Base-by-base conservation (phyloP, 53 echinoderm and acorn worm species). In the Holothuria scabra region DNA sequence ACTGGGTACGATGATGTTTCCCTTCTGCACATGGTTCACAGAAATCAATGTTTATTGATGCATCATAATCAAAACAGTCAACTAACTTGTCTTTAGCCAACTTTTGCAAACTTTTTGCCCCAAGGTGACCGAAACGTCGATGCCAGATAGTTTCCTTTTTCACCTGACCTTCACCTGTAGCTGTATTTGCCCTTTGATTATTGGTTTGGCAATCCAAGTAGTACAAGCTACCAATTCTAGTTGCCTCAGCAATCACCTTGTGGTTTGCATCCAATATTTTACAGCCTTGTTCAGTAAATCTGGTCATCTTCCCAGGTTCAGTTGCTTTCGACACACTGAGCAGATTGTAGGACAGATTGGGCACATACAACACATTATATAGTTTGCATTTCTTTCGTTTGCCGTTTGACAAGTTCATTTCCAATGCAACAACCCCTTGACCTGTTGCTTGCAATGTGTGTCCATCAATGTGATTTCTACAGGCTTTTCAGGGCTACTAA, bases 41-140 rank as follows among this genome's bases (percentile, higher is more conserved):
- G 67, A 67, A 67, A 67, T 32, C 67, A 67, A 67, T 67, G 32
- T 67, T 12, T 67, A 67, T 67, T 67, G 67, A 67, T 67, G 67
- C 12, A 67, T 67, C 8, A 16, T 67, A 67, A 16, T 67, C 13
- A 16, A 67, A 67, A 67, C 67, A 67, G 33, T 67, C 32, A 67
- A 67, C 67, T 16, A 37, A 67, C 67, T 67, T 67, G 67, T 68
- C 29, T 4, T 31, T 68, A 38, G 33, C 68, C 68, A 68, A 68
- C 33, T 29, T 38, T 3, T 34, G 34, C 13, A 32, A 35, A 67
- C 32, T 29, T 31, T 67, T 5, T 67, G 67, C 67, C 32, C 67
- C 67, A 9, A 28, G 32, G n/a, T n/a, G n/a, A n/a, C n/a, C n/a
- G n/a, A n/a, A n/a, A n/a, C n/a, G n/a, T n/a, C n/a, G n/a, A n/a